Evolutionary conservation across 2,888 invertebrate genomes (phyloP), one percentile per base, ranked within the genome.

Genomic region (Kuschelorhynchus macadamiae): DNA sequence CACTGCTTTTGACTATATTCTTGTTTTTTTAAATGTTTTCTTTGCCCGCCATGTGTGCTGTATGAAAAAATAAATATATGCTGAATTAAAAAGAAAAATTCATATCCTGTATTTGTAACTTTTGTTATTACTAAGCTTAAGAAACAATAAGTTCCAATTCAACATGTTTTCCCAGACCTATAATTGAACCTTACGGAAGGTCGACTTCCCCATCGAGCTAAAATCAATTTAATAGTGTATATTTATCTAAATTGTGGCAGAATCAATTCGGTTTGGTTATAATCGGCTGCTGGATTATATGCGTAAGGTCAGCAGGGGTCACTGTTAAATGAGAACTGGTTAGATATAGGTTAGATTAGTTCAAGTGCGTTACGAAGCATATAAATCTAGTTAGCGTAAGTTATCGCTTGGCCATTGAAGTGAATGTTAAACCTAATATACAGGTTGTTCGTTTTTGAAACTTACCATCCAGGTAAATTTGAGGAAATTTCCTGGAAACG

Each of bases 231-330:
- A 42, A 17, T 41, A 41, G 30, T 55, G 30, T 42, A 25, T 42
- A 53, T 53, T 53, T 53, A 55, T 55, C 55, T 55, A 55, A 55
- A 55, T 55, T 12, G 30, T 42, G 42, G 42, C 42, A 17, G 41
- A 55, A 55, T 55, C 42, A 25, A 55, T 55, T 55, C 42, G 55
- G 12, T 30, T 36, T 25, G 55, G 55, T 42, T 41, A 42, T 55
- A 41, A 55, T 25, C 42, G 42, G 36, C 55, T 30, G 42, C 30
- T 55, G 41, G 42, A 41, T 16, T 53, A 55, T 55, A 55, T 55
- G 55, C 41, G 55, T 42, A 41, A 55, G 55, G 55, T 55, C 55
- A 36, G n/a, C 20, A 9, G 11, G 42, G 39, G 30, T 55, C 55
- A 42, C 41, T 25, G 42, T 55, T 55, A 14, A 25, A 55, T 32